Evolutionary conservation across 2,797 vertebrate genomes (phyloP), one percentile per base, ranked within the genome.

Genomic region (Pseudomugil gertrudae): DNA sequence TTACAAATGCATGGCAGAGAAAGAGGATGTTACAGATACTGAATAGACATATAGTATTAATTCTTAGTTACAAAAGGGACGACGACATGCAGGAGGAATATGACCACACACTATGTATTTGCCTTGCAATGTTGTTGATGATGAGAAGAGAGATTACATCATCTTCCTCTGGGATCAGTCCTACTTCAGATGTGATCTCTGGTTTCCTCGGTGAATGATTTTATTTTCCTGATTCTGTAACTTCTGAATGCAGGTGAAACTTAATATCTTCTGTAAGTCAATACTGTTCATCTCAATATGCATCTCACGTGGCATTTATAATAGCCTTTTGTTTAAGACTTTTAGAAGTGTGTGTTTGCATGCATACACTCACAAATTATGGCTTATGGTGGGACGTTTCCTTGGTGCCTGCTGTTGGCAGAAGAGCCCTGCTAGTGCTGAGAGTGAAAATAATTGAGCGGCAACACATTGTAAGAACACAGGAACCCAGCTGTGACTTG

Each of bases 301-400:
- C 69, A 38, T 80, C 82, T 91, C 87, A 56, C 43, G 87, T 90
- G 88, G 66, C 87, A 70, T 53, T 48, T 74, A 57, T 59, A 63
- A 84, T 69, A 74, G 74, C 65, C 56, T 57, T 61, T 50, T 45
- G 47, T 38, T 33, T 26, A 55, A 53, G 19, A 59, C 43, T 68
- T 7, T 40, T 2, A 8, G 8, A 43, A n/a, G 48, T 66, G 61
- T 33, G 32, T 9, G 54, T 1, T 24, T 13, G 30, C 8, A 1
- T 51, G 29, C 47, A 14, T 23, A 35, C 66, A 29, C 38, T 72
- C 60, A 32, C 55, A 61, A 43, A 66, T n/a, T 2, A 24, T 13
- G 48, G 76, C 36, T 2, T 62, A 15, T 14, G 56, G 50, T 35
- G 53, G 38, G 9, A 9, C 33, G 70, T 65, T 69, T 69, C 63